Percentiles rank a stretch among this genome's conserved stretches.
These are phyloP conservation scores for Otis tarda DNA, from an alignment of 2,113 vertebrate species.

Conservation along the genomic window DNA sequence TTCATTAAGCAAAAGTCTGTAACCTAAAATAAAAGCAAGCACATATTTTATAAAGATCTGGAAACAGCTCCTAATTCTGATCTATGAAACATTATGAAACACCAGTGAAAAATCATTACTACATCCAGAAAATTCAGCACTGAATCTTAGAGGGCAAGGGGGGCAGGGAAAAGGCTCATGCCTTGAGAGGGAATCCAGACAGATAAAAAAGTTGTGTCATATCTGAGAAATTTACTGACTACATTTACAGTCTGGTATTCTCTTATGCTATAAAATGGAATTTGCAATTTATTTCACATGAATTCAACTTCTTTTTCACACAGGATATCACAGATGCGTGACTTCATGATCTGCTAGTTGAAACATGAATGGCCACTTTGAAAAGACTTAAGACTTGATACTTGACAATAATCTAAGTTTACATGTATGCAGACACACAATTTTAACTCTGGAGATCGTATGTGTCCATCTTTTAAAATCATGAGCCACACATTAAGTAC, in stretches of 20 bases:
- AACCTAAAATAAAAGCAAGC: neutral
- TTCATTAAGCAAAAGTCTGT: neutral
- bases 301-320: neutral
- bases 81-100: neutral
- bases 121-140: neutral
- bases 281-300: neutral
- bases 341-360: neutral
- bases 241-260: neutral
- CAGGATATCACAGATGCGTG: neutral
- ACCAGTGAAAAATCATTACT: neutral
- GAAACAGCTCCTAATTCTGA: neutral
- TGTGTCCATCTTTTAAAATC: neutral
- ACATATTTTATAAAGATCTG: neutral
- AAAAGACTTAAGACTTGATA: neutral
- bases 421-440: neutral
- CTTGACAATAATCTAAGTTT: neutral
- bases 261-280: neutral
- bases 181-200: neutral
- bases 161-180: neutral
- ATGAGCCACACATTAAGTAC: neutral
- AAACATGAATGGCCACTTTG: neutral
- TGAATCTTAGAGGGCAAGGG: neutral
- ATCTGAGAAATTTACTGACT: neutral
- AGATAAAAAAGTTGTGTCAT: neutral
- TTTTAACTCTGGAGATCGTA: neutral